These are phyloP conservation scores for Napeogenes inachia DNA, from an alignment of 2,888 invertebrate species.

Conservation along the genomic window DNA sequence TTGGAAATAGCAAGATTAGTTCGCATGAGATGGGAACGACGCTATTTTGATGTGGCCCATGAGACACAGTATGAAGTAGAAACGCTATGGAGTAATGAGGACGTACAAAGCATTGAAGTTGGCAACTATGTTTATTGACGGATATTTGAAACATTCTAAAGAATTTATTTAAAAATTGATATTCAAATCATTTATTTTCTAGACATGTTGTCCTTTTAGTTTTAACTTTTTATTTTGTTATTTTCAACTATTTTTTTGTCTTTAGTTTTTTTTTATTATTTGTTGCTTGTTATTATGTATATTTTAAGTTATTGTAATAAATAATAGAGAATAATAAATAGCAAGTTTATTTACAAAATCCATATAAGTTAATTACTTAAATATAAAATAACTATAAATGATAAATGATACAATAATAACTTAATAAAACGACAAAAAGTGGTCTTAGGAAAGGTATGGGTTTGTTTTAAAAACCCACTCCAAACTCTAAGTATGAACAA, in stretches of 20 bases:
- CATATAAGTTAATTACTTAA: slow-evolving; percentile 11
- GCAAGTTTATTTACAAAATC: slow-evolving; percentile 17
- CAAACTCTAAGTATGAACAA: no score
- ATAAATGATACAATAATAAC: slow-evolving; percentile 2
- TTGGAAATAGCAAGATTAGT: slow-evolving; percentile 59
- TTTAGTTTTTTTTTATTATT: neutral
- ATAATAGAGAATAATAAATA: slow-evolving; percentile 3
- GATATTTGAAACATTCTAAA: no score
- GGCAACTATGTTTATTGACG: slow-evolving; percentile 56
- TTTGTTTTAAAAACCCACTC: no score
- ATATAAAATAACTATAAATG: neutral
- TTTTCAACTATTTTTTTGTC: no score
- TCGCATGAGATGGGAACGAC: slow-evolving; percentile 53
- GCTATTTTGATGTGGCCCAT: slow-evolving; percentile 33
- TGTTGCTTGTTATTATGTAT: neutral
- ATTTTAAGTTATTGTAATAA: neutral
- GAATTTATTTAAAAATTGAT: no score
- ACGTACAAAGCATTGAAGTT: slow-evolving; percentile 63
- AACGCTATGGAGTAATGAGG: slow-evolving; percentile 64
- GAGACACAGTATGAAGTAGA: slow-evolving; percentile 47
- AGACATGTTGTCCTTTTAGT: no score
- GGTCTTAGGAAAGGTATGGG: no score
- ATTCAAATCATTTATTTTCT: no score
- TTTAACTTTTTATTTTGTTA: no score
- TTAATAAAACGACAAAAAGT: neutral